A percentile compares a stretch with the other conserved stretches of the same genome.
These are phyloP conservation scores for Nerophis ophidion DNA, from an alignment of 2,113 vertebrate species.

Conservation along the genomic window DNA sequence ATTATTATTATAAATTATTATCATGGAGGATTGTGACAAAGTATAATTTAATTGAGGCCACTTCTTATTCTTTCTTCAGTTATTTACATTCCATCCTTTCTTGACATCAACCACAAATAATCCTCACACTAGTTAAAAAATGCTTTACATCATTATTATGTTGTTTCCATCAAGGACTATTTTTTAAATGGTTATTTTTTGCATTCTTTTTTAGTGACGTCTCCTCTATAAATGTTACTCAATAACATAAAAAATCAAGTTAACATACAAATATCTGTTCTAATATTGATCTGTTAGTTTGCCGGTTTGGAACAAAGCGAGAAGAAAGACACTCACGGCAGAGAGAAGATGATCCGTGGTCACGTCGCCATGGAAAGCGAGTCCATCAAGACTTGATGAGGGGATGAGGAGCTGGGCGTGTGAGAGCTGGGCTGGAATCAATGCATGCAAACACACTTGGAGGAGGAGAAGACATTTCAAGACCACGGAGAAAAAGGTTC, in stretches of 20 bases:
- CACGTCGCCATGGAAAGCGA: slow-evolving; percentile 21
- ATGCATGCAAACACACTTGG: slow-evolving; percentile 32
- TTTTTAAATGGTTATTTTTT: no score
- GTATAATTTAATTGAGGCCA: not conserved
- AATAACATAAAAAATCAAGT: not conserved
- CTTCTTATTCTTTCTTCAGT: slow-evolving; percentile 5
- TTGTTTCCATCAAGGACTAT: no score
- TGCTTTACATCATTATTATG: no score
- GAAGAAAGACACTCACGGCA: slow-evolving; percentile 49
- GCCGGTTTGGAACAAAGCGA: not conserved
- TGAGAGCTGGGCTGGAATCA: slow-evolving; percentile 31
- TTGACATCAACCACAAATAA: slow-evolving; percentile 18
- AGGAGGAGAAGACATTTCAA: no score
- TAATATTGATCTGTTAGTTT: not conserved
- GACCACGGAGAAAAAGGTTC: no score
- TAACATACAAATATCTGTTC: not conserved
- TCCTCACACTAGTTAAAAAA: not conserved
- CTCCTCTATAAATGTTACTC: not conserved
- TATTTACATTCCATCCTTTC: not conserved
- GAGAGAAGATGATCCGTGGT: slow-evolving; percentile 29
- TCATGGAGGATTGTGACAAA: not conserved
- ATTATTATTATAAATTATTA: not conserved
- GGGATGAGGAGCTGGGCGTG: not conserved
- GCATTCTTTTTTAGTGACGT: not conserved
- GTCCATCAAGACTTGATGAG: slow-evolving; percentile 18